A percentile compares a stretch with the other conserved stretches of the same genome.
These are phyloP conservation scores for Pseudococcus jackbeardsleyi DNA, from an alignment of 2,888 invertebrate genomes.

Conservation along the genomic window DNA sequence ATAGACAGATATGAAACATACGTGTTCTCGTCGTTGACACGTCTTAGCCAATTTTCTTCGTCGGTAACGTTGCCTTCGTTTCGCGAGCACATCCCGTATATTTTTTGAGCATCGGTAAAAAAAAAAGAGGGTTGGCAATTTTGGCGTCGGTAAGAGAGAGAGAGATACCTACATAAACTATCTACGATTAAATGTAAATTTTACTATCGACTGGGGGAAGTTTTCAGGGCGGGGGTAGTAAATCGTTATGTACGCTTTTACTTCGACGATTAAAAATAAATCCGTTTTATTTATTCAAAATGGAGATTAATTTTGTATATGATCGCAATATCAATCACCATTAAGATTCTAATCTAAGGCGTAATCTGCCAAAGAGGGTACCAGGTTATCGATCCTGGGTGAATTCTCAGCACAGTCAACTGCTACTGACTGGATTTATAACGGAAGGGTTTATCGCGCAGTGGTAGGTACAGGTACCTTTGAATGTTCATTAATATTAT, in stretches of 20 bases:
- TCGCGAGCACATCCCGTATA: neutral
- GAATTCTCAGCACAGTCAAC: neutral
- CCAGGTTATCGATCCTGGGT: neutral
- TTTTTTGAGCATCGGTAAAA: neutral
- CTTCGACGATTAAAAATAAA: constrained; percentile 16
- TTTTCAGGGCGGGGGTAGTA: neutral
- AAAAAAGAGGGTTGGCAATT: neutral
- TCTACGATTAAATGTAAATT: constrained; percentile 12
- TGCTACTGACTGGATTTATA: neutral
- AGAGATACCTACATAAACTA: neutral
- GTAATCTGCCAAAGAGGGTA: neutral
- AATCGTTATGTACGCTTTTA: neutral
- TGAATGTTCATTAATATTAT: constrained; percentile 19
- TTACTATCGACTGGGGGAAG: neutral
- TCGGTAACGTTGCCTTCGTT: neutral
- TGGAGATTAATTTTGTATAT: constrained; percentile 29
- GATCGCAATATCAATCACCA: constrained; percentile 31
- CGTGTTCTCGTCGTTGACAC: constrained; percentile 29
- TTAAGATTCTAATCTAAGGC: constrained; percentile 34
- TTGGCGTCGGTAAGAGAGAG: neutral
- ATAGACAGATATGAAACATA: constrained; percentile 31
- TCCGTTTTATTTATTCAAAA: constrained; percentile 7
- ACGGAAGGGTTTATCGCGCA: neutral
- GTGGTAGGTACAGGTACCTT: neutral
- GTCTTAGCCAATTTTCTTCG: constrained; percentile 9